Evolutionary conservation across 2,888 invertebrate genomes (phyloP), one percentile per base, ranked within the genome.

Genomic region (Leptarthrus brevirostris): DNA sequence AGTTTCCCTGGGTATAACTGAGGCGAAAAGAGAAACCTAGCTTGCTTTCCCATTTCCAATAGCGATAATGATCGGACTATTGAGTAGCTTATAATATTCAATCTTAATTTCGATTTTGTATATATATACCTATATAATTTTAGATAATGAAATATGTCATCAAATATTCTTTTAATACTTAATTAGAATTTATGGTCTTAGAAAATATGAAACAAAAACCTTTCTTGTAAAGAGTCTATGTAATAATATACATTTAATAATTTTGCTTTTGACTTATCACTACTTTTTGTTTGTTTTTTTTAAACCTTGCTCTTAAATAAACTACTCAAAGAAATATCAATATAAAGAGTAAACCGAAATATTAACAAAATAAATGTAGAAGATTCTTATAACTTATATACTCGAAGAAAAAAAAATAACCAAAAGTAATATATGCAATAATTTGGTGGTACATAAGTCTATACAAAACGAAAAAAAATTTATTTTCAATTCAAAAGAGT

Each of bases 101-200:
- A 40, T 3, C 40, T 40, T 12, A 40, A 3, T 12, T 3, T 12
- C 3, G 6, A 12, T 40, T 40, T 40, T 40, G n/a, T 40, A 36
- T 18, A 12, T 58, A 58, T 16, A 56, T 56, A 30, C 12, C 34
- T 26, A 54, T 58, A 58, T 58, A 58, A 58, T 36, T 58, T 58
- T 34, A 34, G 36, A 36, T 36, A 36, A 18, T 58, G 36, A 58
- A 58, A 58, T 36, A 36, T 58, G 58, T 58, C 58, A 58, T 58
- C 36, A 58, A 58, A 58, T 58, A 58, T 56, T n/a, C n/a, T 30
- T 34, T 58, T 36, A 58, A 58, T 58, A 58, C 58, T 58, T 58
- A 58, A 58, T 36, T 58, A 58, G 36, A 58, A 58, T 58, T 58
- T 58, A 36, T 58, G 36, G 20, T 3, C 40, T 34, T 20, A 18